Evolutionary conservation across 2,797 vertebrate genomes (phyloP), one percentile per base, ranked within the genome.

Genomic region (Trematomus bernacchii): DNA sequence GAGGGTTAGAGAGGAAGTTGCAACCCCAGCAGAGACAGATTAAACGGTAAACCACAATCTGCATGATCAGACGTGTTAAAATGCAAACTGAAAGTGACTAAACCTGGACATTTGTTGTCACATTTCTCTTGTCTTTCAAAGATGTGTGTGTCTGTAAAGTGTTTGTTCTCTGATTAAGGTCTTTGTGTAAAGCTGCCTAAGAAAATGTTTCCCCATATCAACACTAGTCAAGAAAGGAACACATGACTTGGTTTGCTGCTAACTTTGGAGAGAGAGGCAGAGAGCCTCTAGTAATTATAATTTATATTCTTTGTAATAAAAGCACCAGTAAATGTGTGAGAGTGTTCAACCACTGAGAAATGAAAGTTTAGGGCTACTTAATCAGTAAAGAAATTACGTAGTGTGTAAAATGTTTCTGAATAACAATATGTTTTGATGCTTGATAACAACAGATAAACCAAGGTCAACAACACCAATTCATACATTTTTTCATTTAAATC

Each of bases 151-250:
- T 64, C 27, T 66, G 37, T 60, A 8, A 8, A 55, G 52, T 66
- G 61, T 77, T 73, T 79, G 51, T 64, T 40, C 52, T 52, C 50
- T 27, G 42, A 62, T 46, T 51, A 43, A 23, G 53, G 27, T 43
- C 46, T 70, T 66, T 76, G 61, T 71, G 43, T 60, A 70, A 64
- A 18, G 52, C 18, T 54, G 33, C 27, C 51, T n/a, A 12, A 54
- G 23, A 68, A 59, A 60, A 66, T 58, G 54, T 47, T 71, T 7
- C 59, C 55, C 42, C 54, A 16, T 37, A 5, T 46, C 19, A 74
- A 42, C 51, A 33, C n/a, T 33, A 47, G 63, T 19, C 44, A 4
- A 37, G 21, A 63, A 50, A 51, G 33, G 47, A 68, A 55, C 7
- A 65, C 11, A 33, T 52, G 3, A 51, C 33, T 47, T 23, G 33